Conservation (phyloP, 1,140 invertebrate species). For the Lepidostoma basale region DNA sequence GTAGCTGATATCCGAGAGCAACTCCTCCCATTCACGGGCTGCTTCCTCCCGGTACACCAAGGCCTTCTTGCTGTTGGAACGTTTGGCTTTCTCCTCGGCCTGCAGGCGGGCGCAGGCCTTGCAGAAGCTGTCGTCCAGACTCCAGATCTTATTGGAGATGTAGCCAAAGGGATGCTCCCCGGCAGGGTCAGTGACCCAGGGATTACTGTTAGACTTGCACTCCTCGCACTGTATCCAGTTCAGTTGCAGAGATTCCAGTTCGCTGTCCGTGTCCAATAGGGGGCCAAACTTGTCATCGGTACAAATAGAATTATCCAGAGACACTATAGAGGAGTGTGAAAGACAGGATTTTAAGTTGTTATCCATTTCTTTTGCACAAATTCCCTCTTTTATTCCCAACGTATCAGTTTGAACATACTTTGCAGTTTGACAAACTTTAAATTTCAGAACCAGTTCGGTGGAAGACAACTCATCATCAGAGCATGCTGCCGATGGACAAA, state of each 20-base stretch:
- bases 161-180: conserved; percentile 13
- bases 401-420: conserved; percentile 61
- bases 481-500: conserved; percentile 52
- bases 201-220: conserved; percentile 33
- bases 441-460: conserved; percentile 57
- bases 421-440: conserved; percentile 59
- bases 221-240: conserved; percentile 43
- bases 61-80: conserved; percentile 40
- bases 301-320: neutral
- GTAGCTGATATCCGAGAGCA: conserved; percentile 57
- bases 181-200: conserved; percentile 30
- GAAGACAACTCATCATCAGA: conserved; percentile 54
- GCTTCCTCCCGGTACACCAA: conserved; percentile 46
- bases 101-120: conserved; percentile 45
- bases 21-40: conserved; percentile 59
- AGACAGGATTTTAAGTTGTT: neutral
- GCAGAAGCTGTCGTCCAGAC: conserved; percentile 45
- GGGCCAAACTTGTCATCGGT: conserved; percentile 3
- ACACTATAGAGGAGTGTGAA: neutral
- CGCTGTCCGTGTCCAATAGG: conserved; percentile 16
- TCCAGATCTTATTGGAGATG: conserved; percentile 40
- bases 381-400: neutral
- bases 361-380: neutral
- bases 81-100: conserved; percentile 31
- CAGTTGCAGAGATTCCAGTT: conserved; percentile 31